Percentiles rank a stretch among this genome's conserved stretches.
Conservation (phyloP, 2,888 invertebrate genomes). For the Lepidocyrtinus sp. region DNA sequence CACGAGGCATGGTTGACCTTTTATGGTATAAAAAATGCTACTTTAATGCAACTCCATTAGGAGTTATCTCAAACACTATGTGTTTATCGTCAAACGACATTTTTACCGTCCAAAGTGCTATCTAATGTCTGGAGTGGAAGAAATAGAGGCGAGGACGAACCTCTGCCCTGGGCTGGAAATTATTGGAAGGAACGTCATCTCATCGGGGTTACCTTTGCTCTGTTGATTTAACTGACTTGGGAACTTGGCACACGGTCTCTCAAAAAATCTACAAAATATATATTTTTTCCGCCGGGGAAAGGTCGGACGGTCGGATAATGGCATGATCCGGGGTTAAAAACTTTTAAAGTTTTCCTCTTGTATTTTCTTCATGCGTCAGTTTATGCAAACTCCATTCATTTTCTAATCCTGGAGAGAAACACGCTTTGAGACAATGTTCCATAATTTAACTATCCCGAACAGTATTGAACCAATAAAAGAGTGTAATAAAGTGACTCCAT, state of each 20-base stretch:
- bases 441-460: neutral
- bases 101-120: constrained; percentile 36
- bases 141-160: too few relatives aligned
- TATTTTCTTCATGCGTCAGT: neutral
- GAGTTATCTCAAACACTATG: neutral
- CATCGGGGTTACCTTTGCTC: neutral
- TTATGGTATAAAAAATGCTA: neutral
- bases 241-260: neutral
- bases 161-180: too few relatives aligned
- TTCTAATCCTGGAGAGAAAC: neutral
- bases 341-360: neutral
- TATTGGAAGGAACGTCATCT: too few relatives aligned
- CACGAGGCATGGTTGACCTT: constrained; percentile 43
- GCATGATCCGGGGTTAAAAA: neutral
- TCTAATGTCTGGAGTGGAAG: constrained; percentile 44
- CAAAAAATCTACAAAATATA: neutral
- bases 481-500: neutral
- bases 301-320: neutral
- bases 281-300: neutral
- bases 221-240: too few relatives aligned
- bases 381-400: neutral
- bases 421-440: neutral
- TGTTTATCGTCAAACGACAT: neutral
- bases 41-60: neutral
- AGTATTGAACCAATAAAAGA: constrained; percentile 22